These are phyloP conservation scores for Drosophila suboccidentalis DNA, from an alignment of 2,888 invertebrate species.

Conservation along the genomic window DNA sequence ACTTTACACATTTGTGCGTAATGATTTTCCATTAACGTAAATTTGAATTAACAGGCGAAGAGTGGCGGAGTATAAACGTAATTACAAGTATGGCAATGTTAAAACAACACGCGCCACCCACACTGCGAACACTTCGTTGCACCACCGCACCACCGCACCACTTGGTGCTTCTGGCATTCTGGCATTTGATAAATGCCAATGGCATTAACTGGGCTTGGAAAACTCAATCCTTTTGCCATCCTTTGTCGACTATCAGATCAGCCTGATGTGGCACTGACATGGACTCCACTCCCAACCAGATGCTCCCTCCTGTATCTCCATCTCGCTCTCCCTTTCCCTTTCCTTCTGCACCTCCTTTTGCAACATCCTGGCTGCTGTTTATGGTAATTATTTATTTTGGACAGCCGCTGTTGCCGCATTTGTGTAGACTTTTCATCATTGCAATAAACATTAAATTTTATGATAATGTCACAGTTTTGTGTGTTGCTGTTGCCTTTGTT, in stretches of 20 bases:
- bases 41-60: constrained; percentile 75
- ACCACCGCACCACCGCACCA: constrained; percentile 8
- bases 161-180: constrained; percentile 49
- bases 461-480: constrained; percentile 67
- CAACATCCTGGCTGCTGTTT: constrained; percentile 60
- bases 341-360: not conserved
- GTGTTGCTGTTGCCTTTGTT: constrained; percentile 52
- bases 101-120: constrained; percentile 59
- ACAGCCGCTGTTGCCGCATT: constrained; percentile 69
- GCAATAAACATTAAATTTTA: constrained; percentile 80
- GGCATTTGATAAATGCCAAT: constrained; percentile 77
- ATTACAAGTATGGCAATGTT: constrained; percentile 73
- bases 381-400: constrained; percentile 80
- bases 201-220: constrained; percentile 60
- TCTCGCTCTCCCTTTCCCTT: no score
- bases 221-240: constrained; percentile 43
- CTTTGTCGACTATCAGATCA: constrained; percentile 29
- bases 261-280: constrained; percentile 46
- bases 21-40: constrained; percentile 82
- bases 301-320: not conserved
- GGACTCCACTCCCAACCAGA: constrained; percentile 14
- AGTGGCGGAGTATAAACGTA: constrained; percentile 55
- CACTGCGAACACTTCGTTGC: constrained; percentile 1
- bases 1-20: constrained; percentile 81
- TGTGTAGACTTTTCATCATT: constrained; percentile 71